A percentile compares a stretch with the other conserved stretches of the same genome.
These are phyloP conservation scores for Drosophila robusta DNA, from an alignment of 2,888 invertebrate genomes.

Conservation along the genomic window DNA sequence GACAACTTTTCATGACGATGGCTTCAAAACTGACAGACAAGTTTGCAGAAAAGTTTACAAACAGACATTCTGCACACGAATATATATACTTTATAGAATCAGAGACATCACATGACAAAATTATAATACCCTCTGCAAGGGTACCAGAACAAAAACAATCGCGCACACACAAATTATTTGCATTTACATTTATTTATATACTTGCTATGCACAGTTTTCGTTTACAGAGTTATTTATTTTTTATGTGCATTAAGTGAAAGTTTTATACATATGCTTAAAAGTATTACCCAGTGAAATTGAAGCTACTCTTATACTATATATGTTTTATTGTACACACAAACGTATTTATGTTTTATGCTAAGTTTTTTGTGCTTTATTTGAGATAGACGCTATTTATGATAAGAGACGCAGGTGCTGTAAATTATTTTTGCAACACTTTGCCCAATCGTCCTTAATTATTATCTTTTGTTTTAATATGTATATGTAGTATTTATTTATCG, in stretches of 20 bases:
- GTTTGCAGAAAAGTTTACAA: too few species aligned
- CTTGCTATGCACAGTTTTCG: constrained; percentile 23
- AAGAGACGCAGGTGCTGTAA: constrained; percentile 18
- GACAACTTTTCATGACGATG: too few species aligned
- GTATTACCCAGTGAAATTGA: constrained; percentile 67
- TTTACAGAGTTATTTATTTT: constrained; percentile 15
- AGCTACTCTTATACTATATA: constrained; percentile 31
- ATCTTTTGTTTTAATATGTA: constrained; percentile 25
- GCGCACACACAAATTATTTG: constrained; percentile 45
- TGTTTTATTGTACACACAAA: constrained; percentile 23
- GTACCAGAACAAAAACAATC: constrained; percentile 22
- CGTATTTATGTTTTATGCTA: constrained; percentile 44
- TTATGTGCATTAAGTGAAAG: constrained; percentile 16
- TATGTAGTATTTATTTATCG: constrained; percentile 31
- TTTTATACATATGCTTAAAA: constrained; percentile 34
- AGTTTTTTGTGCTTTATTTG: constrained; percentile 52
- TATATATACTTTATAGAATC: too few species aligned
- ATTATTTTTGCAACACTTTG: constrained; percentile 16
- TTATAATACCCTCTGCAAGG: constrained; percentile 20
- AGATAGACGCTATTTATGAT: constrained; percentile 40
- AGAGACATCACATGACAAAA: background rate
- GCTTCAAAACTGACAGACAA: too few species aligned
- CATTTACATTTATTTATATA: constrained; percentile 57
- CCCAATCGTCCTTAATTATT: constrained; percentile 31
- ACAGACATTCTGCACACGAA: too few species aligned